Percentiles rank a stretch among this genome's conserved stretches.
These are phyloP conservation scores for Sebastes paucispinis DNA, from an alignment of 2,797 vertebrate species.

Conservation along the genomic window DNA sequence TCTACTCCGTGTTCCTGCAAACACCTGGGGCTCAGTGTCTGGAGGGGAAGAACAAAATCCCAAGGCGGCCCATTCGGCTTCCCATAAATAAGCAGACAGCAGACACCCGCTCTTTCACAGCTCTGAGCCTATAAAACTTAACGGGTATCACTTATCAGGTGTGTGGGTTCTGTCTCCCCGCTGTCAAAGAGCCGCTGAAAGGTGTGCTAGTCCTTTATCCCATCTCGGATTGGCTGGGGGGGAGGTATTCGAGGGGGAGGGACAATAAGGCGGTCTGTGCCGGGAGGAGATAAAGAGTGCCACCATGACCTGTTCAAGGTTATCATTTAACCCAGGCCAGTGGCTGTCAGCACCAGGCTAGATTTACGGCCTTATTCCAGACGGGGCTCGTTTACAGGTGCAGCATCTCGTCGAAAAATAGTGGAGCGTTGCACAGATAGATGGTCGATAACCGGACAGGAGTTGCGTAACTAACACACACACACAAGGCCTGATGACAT, in stretches of 20 bases:
- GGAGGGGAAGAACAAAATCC: constrained; percentile 65
- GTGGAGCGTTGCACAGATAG: constrained; percentile 21
- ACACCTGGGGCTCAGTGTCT: constrained; percentile 71
- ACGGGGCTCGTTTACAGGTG: constrained; percentile 78
- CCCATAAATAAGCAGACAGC: constrained; percentile 79
- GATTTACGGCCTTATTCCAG: constrained; percentile 79
- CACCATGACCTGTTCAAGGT: constrained; percentile 85
- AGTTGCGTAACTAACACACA: constrained; percentile 35
- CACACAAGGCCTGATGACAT: constrained; percentile 21
- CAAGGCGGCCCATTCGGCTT: constrained; percentile 39
- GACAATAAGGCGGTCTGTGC: constrained; percentile 86
- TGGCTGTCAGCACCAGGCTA: constrained; percentile 85
- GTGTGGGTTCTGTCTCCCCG: constrained; percentile 76
- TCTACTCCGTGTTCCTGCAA: constrained; percentile 36
- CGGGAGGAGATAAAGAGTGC: constrained; percentile 80
- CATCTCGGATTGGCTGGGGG: constrained; percentile 78
- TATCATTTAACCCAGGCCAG: constrained; percentile 84
- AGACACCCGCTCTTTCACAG: constrained; percentile 82
- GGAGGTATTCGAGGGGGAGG: constrained; percentile 62
- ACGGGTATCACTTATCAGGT: constrained; percentile 88
- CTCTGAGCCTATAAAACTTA: constrained; percentile 83
- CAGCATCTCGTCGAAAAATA: constrained; percentile 58
- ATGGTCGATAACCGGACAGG: constrained; percentile 19
- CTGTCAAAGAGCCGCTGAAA: constrained; percentile 84
- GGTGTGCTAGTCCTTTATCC: constrained; percentile 79